These are phyloP conservation scores for Erpetoichthys calabaricus DNA, from an alignment of 2,797 vertebrate species.

Conservation along the genomic window DNA sequence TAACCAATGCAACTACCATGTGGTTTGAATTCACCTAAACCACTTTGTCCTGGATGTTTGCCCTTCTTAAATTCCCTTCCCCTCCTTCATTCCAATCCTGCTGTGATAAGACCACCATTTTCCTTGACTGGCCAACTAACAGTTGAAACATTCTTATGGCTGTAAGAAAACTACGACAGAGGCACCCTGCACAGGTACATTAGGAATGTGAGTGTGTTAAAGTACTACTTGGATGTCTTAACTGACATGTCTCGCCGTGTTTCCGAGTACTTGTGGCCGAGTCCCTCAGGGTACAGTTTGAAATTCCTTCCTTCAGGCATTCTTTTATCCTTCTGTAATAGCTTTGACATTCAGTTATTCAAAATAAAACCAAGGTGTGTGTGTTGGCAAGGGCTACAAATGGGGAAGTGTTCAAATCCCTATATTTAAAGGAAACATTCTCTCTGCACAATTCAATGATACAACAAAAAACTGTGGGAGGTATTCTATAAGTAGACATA, in stretches of 20 bases:
- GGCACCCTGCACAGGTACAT: neutral
- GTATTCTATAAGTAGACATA: too few species aligned
- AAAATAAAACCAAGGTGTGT: too few species aligned
- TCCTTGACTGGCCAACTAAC: neutral
- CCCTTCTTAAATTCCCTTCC: neutral
- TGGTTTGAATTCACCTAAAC: neutral
- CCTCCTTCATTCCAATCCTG: neutral
- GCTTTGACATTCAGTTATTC: too few species aligned
- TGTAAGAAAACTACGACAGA: neutral
- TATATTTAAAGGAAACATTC: too few species aligned
- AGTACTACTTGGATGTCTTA: neutral
- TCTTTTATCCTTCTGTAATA: neutral
- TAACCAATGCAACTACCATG: neutral
- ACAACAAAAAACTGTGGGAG: too few species aligned
- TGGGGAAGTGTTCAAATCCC: too few species aligned
- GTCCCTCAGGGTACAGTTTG: neutral
- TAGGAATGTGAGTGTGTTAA: neutral
- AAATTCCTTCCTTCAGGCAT: neutral
- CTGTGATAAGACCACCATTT: neutral
- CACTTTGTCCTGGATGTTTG: neutral
- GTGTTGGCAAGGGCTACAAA: too few species aligned
- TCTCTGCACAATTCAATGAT: too few species aligned
- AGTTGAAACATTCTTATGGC: too few species aligned
- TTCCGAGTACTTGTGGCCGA: neutral
- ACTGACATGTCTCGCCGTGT: conserved; percentile 1